Conservation (phyloP, 2,113 vertebrate genomes). For the Baryphthengus martii region DNA sequence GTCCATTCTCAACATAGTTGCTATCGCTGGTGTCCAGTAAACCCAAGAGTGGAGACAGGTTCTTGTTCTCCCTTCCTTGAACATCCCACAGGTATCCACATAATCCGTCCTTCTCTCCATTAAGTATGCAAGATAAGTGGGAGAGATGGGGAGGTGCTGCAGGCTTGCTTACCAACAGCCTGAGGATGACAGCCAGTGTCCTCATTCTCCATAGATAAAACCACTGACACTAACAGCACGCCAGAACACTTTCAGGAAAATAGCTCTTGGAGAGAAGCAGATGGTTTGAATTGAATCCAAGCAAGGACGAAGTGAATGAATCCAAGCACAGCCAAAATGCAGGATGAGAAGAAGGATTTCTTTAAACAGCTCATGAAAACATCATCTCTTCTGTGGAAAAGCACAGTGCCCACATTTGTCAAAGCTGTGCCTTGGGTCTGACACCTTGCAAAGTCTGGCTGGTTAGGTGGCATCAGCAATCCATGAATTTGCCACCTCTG, state of each 20-base stretch:
- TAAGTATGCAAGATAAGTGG: neutral
- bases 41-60: neutral
- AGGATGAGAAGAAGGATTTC: neutral
- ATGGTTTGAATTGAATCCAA: slow-evolving; percentile 55
- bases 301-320: slow-evolving; percentile 28
- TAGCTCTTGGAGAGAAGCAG: slow-evolving; percentile 37
- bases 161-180: neutral
- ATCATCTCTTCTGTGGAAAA: neutral
- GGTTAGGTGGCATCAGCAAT: slow-evolving; percentile 11
- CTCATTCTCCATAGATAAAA: neutral
- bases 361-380: neutral
- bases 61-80: neutral
- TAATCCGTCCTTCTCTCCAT: neutral
- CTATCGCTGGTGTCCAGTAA: neutral
- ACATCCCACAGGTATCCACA: neutral
- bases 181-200: neutral
- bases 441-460: slow-evolving; percentile 35
- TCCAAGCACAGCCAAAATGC: neutral
- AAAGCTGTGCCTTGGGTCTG: slow-evolving; percentile 33
- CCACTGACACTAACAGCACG: neutral
- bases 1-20: neutral
- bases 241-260: slow-evolving; percentile 15
- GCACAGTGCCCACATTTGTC: neutral
- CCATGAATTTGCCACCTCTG: slow-evolving; percentile 37
- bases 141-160: neutral